Evolutionary conservation across 2,888 invertebrate species (phyloP), one percentile per base, ranked within the genome.

Genomic region (Coleophora flavipennella): DNA sequence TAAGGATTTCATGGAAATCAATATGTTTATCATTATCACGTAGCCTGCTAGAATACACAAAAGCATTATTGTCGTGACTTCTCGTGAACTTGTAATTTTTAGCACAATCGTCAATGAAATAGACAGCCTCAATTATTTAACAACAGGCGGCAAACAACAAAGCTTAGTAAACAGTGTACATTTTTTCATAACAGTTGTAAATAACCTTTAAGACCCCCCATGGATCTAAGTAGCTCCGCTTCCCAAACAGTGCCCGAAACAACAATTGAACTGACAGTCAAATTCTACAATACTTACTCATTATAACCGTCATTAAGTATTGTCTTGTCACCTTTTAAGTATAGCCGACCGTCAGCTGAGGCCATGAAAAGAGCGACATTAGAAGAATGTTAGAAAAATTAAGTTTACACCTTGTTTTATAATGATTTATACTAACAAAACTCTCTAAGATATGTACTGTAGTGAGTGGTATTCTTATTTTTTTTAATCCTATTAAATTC

Each of bases 241-340:
- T 47, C 41, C 45, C 46, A 48, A 41, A 41, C 36, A 42, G 38
- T 36, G 38, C 39, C 33, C 36, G 39, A 59, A 63, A 56, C 56
- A 61, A 51, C 47, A 27, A 37, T 33, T 35, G 51, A 52, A 54
- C 55, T 57, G 62, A 65, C 67, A 65, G 58, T 56, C 61, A 46
- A 62, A 61, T 55, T 59, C 57, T 58, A 76, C 77, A 79, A 77
- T 74, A 64, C 65, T 57, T 60, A 66, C 67, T 80, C 68, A 77
- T 79, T 78, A 77, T 67, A 58, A 55, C 59, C 55, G 66, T 71
- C 72, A 64, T 77, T 75, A 73, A 59, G 64, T 64, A 75, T 78
- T 77, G 81, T 79, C 72, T 74, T 70, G 67, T 69, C 67, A 62
- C 62, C 65, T 68, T 77, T 75, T 66, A 62, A 69, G 59, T 59